phyloP scores from a whole-genome alignment of 2,797 vertebrate genomes.

The Clarias laeviceps region DNA sequence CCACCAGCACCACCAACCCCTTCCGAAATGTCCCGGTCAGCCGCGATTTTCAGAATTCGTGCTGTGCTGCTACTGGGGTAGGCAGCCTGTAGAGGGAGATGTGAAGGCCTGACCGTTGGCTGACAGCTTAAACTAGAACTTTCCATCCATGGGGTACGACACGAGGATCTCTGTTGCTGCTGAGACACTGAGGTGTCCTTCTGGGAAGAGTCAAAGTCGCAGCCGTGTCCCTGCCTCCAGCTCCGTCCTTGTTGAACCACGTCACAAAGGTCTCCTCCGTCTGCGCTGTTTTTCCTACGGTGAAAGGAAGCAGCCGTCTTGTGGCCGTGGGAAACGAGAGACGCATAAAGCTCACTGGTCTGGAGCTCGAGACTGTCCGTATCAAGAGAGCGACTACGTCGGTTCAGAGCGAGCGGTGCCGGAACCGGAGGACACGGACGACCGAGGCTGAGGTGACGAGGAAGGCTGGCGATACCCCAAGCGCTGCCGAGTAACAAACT shows the following conservation, averaged over 20 bases:
- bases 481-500: constrained; percentile 79
- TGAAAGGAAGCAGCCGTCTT: constrained; percentile 62
- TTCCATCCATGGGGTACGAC: constrained; percentile 22
- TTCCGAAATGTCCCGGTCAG: constrained; percentile 19
- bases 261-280: constrained; percentile 41
- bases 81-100: constrained; percentile 51
- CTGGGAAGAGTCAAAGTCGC: constrained; percentile 4
- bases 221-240: constrained; percentile 21
- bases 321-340: constrained; percentile 65
- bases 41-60: neutral
- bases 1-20: too few species aligned
- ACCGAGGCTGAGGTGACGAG: constrained; percentile 84
- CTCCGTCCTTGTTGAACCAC: constrained; percentile 10
- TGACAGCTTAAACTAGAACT: constrained; percentile 23
- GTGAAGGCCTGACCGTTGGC: constrained; percentile 46
- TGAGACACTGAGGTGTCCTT: constrained; percentile 20
- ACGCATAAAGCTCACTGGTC: constrained; percentile 69
- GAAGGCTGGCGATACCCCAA: constrained; percentile 92
- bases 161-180: constrained; percentile 25
- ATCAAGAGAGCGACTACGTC: constrained; percentile 91
- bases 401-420: constrained; percentile 81
- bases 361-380: constrained; percentile 86
- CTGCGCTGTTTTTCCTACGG: constrained; percentile 66
- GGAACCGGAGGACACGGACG: constrained; percentile 78
- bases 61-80: constrained; percentile 29